Evolutionary conservation across 2,888 invertebrate species (phyloP), one percentile per base, ranked within the genome.

Genomic region (Limnephilus marmoratus): DNA sequence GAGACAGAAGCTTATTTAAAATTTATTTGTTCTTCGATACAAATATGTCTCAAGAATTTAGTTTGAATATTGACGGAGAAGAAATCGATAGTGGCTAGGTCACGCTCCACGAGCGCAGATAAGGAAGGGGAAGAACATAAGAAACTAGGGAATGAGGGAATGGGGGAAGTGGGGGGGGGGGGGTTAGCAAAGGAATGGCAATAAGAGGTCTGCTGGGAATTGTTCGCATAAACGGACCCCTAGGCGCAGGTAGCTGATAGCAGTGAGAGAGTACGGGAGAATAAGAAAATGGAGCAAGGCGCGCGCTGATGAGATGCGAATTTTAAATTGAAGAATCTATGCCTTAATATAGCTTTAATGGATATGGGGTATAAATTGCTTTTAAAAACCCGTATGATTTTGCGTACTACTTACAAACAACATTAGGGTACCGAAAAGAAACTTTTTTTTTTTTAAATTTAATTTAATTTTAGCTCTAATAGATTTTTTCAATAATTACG

Each of bases 81-180:
- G 24, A n/a, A 24, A 68, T 68, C 68, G 68, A n/a, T 68, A 86
- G 86, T 86, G 86, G 49, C 86, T 86, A 86, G 86, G 86, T 86
- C 86, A 86, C 86, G 86, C 45, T 45, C 45, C 45, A 41, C 34
- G 83, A 13, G 34, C 83, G 12, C 37, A 34, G 34, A 41, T 37
- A 12, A 5, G 86, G 2, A 24, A 37, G 12, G 85, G 45, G 82
- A 31, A 18, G 31, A 82, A 37, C 37, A 7, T 24, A n/a, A 24
- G 24, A 68, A 68, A 68, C 68, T 68, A 68, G 68, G 68, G 85
- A 85, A 41, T 41, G 85, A 24, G 41, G 85, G n/a, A n/a, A 13
- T 5, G 85, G 13, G 85, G 83, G 34, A 31, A 24, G 31, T 2
- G 83, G 49, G 29, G 7, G 86, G 49, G 83, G 49, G 29, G 7